Base-by-base conservation (phyloP, 1,140 invertebrate genomes). In the Zeugodacus cucurbitae region DNA sequence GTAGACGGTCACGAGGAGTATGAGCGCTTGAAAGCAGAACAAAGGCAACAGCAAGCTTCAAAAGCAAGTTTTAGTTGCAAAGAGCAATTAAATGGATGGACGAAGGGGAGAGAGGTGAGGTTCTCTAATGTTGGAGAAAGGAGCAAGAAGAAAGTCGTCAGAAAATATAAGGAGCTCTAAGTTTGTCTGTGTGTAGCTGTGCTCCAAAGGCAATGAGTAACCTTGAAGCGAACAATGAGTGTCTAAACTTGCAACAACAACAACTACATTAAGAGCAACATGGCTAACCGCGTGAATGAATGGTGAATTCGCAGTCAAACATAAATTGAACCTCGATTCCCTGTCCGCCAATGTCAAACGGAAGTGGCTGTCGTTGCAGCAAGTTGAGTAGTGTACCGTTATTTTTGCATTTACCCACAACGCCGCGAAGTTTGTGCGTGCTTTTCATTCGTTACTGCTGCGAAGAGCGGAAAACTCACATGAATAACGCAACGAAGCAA, bases 391-490 rank as follows among this genome's bases (percentile, higher is more conserved):
- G 2, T 37, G n/a, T 22, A 32, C 14, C 29, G 85, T 59, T 17
- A 11, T 86, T 20, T 29, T 20, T 74, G 48, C 44, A 14, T 54
- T 17, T 7, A 48, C 29, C 11, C 26, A 86, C 85, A 59, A 22
- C 48, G 32, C 82, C 37, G 20, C 8, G 22, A 20, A 5, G 32
- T 10, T 17, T 58, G 22, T 59, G 54, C 48, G 8, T 59, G 34
- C 10, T 86, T 34, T 86, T n/a, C 59, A 20, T 86, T 34, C 32
- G 26, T 82, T 86, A 54, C 54, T 29, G 44, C 85, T 86, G 6
- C n/a, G 34, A 87, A 70, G 48, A 87, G 62, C 87, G 87, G 87
- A 87, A 87, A 87, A 29, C 58, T 29, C 87, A 87, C 87, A 87
- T 87, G 87, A 87, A 87, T 67, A 64, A 48, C 54, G 57, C 44